phyloP scores from a whole-genome alignment of 1,140 invertebrate species.

The Trachymyrmex septentrionalis region DNA sequence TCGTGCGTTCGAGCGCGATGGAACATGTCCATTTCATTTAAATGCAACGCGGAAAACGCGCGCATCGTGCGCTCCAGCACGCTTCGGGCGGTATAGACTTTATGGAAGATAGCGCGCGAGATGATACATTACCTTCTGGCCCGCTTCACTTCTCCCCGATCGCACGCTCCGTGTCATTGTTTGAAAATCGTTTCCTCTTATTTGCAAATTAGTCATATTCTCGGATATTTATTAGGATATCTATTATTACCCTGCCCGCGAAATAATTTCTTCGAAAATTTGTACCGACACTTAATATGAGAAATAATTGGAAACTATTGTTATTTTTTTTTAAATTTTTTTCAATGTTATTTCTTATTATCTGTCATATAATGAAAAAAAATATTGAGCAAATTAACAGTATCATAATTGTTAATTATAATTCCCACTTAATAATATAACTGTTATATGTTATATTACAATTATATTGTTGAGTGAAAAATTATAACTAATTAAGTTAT shows the following conservation, averaged over 20 bases:
- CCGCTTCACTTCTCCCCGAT: neutral
- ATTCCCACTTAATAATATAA: too few relatives aligned
- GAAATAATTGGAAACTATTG: neutral
- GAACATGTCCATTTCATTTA: slow-evolving; percentile 30
- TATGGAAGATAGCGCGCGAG: slow-evolving; percentile 25
- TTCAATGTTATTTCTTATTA: neutral
- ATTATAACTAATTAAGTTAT: too few relatives aligned
- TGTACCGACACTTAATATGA: neutral
- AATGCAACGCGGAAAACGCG: slow-evolving; percentile 52
- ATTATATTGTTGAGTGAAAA: too few relatives aligned
- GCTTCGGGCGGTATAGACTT: slow-evolving; percentile 15
- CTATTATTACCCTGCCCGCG: too few relatives aligned
- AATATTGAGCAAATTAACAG: neutral
- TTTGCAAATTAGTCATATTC: slow-evolving; percentile 26
- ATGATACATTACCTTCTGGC: slow-evolving; percentile 34
- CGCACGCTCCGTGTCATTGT: slow-evolving; percentile 1
- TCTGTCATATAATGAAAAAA: neutral
- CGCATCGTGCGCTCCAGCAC: slow-evolving; percentile 5
- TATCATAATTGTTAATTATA: too few relatives aligned
- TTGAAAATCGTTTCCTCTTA: slow-evolving; percentile 13
- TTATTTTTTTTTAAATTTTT: neutral
- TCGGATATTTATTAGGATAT: neutral
- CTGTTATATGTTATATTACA: too few relatives aligned
- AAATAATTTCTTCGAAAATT: neutral
- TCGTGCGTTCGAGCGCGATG: slow-evolving; percentile 26